Percentiles rank a stretch among this genome's conserved stretches.
phyloP scores from a whole-genome alignment of 2,888 invertebrate species.

The Xanthorhoe designata region DNA sequence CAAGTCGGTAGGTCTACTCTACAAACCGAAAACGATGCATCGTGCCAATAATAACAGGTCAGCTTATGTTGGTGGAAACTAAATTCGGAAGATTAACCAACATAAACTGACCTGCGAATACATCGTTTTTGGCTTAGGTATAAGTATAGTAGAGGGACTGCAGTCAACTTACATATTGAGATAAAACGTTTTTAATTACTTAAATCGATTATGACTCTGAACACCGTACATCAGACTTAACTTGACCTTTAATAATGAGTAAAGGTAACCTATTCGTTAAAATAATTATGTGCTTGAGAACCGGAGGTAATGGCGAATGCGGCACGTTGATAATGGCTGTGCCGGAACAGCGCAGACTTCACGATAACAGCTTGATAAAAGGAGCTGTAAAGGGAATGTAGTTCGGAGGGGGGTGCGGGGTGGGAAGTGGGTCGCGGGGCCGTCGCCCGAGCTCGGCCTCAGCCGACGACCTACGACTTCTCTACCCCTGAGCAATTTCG shows the following conservation, averaged over 20 bases:
- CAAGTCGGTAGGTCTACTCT: too few relatives aligned
- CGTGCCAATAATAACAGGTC: too few relatives aligned
- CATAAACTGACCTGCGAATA: too few relatives aligned
- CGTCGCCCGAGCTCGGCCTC: slow-evolving; percentile 76
- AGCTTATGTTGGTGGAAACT: too few relatives aligned
- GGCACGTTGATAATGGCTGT: slow-evolving; percentile 34
- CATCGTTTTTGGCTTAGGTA: too few relatives aligned
- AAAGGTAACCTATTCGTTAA: background rate
- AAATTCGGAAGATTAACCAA: too few relatives aligned
- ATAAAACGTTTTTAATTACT: background rate
- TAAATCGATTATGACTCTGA: background rate
- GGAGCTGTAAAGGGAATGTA: slow-evolving; percentile 58
- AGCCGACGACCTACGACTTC: slow-evolving; percentile 65
- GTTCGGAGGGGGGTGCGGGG: slow-evolving; percentile 53
- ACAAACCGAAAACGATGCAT: too few relatives aligned
- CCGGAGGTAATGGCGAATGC: slow-evolving; percentile 30
- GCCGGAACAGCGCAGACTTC: slow-evolving; percentile 54
- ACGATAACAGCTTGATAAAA: slow-evolving; percentile 73
- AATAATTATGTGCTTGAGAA: slow-evolving; percentile 22
- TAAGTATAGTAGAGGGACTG: too few relatives aligned
- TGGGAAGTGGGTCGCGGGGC: slow-evolving; percentile 79
- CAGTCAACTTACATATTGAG: too few relatives aligned
- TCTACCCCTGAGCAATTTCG: slow-evolving; percentile 63
- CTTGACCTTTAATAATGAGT: background rate
- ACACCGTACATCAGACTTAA: background rate